A percentile compares a stretch with the other conserved stretches of the same genome.
Conservation (phyloP, 2,888 invertebrate genomes). For the Tipula confusa region DNA sequence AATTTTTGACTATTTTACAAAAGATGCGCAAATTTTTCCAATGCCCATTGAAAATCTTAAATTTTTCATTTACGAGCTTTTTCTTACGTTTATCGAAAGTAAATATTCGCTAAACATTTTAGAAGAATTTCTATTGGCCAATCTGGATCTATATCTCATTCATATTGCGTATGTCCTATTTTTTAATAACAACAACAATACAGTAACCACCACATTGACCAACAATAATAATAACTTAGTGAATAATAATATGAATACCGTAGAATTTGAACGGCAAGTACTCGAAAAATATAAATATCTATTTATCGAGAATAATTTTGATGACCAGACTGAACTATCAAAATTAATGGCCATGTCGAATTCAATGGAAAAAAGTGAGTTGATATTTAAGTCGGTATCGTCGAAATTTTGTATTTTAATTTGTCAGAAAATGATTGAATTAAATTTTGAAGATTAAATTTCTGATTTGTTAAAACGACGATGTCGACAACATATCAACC, state of each 20-base stretch:
- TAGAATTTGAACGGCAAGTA: slow-evolving; percentile 34
- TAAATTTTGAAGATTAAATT: neutral
- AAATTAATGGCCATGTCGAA: neutral
- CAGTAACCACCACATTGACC: neutral
- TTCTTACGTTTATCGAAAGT: slow-evolving; percentile 45
- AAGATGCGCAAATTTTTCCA: slow-evolving; percentile 49
- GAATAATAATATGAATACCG: slow-evolving; percentile 32
- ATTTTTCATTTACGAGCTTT: slow-evolving; percentile 48
- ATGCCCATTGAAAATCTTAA: slow-evolving; percentile 47
- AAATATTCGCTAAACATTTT: slow-evolving; percentile 46
- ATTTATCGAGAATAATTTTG: slow-evolving; percentile 29
- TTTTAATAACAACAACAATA: slow-evolving; percentile 47
- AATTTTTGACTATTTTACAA: slow-evolving; percentile 50
- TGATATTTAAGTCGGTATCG: slow-evolving; percentile 48
- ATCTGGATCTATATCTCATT: slow-evolving; percentile 48
- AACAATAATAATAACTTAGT: neutral
- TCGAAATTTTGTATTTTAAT: slow-evolving; percentile 49
- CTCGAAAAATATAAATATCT: slow-evolving; percentile 34
- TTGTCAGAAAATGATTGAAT: slow-evolving; percentile 43
- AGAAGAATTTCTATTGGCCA: slow-evolving; percentile 47
- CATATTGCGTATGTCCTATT: slow-evolving; percentile 49
- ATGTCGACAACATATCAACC: neutral
- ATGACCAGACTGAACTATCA: neutral
- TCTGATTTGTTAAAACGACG: too few relatives aligned
- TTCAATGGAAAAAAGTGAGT: slow-evolving; percentile 45